These are phyloP conservation scores for Cirrhinus molitorella DNA, from an alignment of 2,797 vertebrate species.

Conservation along the genomic window DNA sequence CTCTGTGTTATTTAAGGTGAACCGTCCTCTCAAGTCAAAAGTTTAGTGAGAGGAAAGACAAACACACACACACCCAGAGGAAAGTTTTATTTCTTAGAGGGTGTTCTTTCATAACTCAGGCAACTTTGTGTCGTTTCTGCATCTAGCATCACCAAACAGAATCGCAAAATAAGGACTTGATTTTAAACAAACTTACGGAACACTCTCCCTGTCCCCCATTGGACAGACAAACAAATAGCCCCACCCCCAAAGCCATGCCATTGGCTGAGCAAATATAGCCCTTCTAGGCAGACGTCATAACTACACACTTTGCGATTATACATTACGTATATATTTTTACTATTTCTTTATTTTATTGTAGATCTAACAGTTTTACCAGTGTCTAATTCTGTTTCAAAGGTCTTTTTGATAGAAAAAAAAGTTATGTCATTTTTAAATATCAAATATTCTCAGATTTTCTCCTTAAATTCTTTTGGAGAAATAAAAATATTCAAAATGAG, in stretches of 20 bases:
- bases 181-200: not conserved
- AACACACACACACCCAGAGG: constrained; percentile 14
- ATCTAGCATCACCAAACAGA: not conserved
- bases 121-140: not conserved
- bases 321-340: not conserved
- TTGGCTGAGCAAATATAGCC: not conserved
- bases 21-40: not conserved
- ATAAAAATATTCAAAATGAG: not conserved
- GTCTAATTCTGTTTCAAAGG: not conserved
- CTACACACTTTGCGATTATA: not conserved
- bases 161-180: not conserved
- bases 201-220: not conserved
- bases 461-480: not conserved
- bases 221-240: not conserved
- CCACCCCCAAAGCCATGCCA: not conserved
- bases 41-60: constrained; percentile 9
- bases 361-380: not conserved
- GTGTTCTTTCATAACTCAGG: constrained; percentile 9
- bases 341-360: not conserved
- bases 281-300: not conserved
- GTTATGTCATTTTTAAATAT: not conserved
- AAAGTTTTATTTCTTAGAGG: not conserved
- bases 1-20: constrained; percentile 12
- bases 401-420: not conserved
- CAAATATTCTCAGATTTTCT: not conserved